phyloP scores from a whole-genome alignment of 2,797 vertebrate species.

The Falco biarmicus region DNA sequence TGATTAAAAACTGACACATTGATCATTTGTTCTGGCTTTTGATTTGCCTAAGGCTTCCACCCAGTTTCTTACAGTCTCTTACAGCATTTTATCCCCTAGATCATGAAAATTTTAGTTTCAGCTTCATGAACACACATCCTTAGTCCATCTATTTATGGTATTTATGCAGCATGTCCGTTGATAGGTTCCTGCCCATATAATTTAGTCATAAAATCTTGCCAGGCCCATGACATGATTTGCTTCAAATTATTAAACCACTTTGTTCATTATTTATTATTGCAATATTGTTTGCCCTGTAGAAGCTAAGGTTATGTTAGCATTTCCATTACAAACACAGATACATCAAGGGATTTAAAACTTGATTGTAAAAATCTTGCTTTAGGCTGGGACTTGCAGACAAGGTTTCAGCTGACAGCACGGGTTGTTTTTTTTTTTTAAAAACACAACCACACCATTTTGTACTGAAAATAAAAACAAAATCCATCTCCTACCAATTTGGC shows the following conservation, averaged over 20 bases:
- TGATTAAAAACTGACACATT: constrained; percentile 78
- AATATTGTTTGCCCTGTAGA: constrained; percentile 44
- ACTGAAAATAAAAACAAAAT: constrained; percentile 34
- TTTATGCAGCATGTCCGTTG: constrained; percentile 15
- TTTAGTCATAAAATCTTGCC: constrained; percentile 51
- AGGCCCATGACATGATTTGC: constrained; percentile 26
- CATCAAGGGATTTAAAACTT: constrained; percentile 50
- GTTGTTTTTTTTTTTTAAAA: not conserved
- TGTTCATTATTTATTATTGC: constrained; percentile 59
- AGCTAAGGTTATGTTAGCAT: constrained; percentile 44
- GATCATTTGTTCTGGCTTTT: constrained; percentile 69
- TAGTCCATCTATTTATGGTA: constrained; percentile 43
- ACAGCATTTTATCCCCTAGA: not conserved
- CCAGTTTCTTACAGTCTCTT: not conserved
- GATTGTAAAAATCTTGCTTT: constrained; percentile 39
- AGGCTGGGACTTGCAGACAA: constrained; percentile 36
- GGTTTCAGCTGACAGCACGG: constrained; percentile 7
- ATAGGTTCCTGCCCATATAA: constrained; percentile 43
- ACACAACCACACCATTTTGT: not conserved
- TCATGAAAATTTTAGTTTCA: constrained; percentile 13
- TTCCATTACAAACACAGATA: constrained; percentile 45
- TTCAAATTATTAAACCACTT: constrained; percentile 56
- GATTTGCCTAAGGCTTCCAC: constrained; percentile 44
- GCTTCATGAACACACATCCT: not conserved
- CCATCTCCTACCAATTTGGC: not conserved